Base-by-base conservation (phyloP, 2,888 invertebrate genomes). In the Magallana nippona region DNA sequence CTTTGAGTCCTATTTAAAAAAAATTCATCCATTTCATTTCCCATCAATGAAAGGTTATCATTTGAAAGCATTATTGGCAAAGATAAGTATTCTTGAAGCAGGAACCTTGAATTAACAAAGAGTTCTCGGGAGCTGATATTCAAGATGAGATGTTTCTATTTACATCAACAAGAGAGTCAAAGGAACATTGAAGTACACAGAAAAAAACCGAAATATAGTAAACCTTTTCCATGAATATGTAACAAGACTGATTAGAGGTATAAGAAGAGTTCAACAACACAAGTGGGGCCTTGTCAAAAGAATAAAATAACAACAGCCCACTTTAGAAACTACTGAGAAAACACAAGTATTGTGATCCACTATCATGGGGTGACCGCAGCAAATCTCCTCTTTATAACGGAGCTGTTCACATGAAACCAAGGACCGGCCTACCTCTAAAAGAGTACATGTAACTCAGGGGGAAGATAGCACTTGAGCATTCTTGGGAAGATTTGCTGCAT, bases 321-420 rank as follows among this genome's bases (percentile, higher is more conserved):
- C 32, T 71, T 22, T 2, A 71, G 71, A 13, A 71, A 32, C 71
- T 32, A 71, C 71, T 71, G 71, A 71, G 32, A 71, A 71, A 71
- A 71, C 71, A 71, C 71, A 71, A 71, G 71, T 71, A 71, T 71
- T 71, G 71, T 71, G 71, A 71, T 71, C 27, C 15, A 71, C 71
- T 27, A 13, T 22, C 32, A 15, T 71, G 71, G 22, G 13, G 32
- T 71, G 71, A 71, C 71, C 71, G 32, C 2, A 71, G 27, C 27
- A 15, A 32, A 13, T 27, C 10, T 71, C 13, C 27, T 8, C 44
- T 5, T 60, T 60, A 60, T 2, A 60, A 1, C 11, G 15, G 3
- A 60, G n/a, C 19, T 71, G 71, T 71, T 71, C 71, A 71, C 71
- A 71, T 27, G 71, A 71, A 27, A 22, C 19, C 27, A 27, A 10